Evolutionary conservation across 2,888 invertebrate species (phyloP).

Genomic region (Megalurothrips usitatus): DNA sequence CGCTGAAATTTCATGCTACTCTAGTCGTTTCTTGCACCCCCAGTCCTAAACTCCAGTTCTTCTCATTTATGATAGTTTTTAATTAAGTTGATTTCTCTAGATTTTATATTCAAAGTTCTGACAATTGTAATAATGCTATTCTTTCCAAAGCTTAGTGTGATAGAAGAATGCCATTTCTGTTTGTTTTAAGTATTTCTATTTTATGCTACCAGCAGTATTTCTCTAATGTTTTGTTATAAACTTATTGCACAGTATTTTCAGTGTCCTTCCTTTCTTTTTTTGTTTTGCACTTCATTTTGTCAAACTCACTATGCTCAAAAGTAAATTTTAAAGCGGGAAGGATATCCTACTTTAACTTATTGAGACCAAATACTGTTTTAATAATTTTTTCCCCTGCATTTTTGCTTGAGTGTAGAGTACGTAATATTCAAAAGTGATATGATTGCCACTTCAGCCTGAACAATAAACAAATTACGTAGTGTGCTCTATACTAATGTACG

Average conservation of each 20-base stretch:
- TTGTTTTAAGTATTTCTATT: background rate
- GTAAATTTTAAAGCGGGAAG: background rate
- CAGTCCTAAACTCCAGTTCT: too few species aligned
- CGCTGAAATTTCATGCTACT: background rate
- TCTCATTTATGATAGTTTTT: too few species aligned
- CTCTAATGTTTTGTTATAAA: background rate
- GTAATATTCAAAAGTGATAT: too few species aligned
- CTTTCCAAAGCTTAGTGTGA: slow-evolving; percentile 13
- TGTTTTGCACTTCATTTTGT: background rate
- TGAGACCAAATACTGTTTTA: background rate
- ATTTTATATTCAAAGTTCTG: background rate
- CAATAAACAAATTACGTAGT: background rate
- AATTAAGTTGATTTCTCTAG: background rate
- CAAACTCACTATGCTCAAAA: background rate
- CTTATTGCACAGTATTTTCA: background rate
- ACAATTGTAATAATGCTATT: background rate
- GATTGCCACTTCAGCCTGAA: background rate
- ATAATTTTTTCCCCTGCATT: background rate
- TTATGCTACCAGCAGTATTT: slow-evolving; percentile 8
- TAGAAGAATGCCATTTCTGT: slow-evolving; percentile 5
- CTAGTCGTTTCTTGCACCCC: background rate
- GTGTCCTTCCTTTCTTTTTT: background rate
- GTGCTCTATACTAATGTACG: too few species aligned
- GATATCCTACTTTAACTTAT: background rate
- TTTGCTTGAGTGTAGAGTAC: too few species aligned